Percentiles rank a stretch among this genome's conserved stretches.
These are phyloP conservation scores for Drosophila greeni DNA, from an alignment of 2,888 invertebrate species.

Conservation along the genomic window DNA sequence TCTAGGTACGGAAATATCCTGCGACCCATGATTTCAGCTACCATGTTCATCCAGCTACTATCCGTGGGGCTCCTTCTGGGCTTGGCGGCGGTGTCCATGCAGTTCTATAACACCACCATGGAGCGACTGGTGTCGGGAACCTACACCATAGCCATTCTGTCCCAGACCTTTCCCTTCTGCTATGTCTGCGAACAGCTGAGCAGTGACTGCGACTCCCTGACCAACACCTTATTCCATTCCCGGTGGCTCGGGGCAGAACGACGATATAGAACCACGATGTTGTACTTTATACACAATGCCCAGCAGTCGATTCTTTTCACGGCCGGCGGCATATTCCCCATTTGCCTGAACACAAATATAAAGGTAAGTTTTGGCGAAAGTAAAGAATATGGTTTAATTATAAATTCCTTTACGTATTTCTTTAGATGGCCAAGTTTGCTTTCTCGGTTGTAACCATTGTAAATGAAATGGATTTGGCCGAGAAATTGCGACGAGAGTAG, in stretches of 20 bases:
- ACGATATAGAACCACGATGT: constrained; percentile 44
- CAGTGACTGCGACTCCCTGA: constrained; percentile 46
- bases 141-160: constrained; percentile 21
- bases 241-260: constrained; percentile 52
- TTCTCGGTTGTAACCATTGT: constrained; percentile 67
- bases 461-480: constrained; percentile 60
- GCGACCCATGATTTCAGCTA: constrained; percentile 30
- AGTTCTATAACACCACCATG: constrained; percentile 34
- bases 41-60: constrained; percentile 52
- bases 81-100: constrained; percentile 39
- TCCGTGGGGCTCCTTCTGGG: constrained; percentile 55
- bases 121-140: constrained; percentile 17
- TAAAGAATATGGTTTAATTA: neutral
- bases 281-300: constrained; percentile 55
- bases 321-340: constrained; percentile 59
- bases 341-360: constrained; percentile 59
- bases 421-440: constrained; percentile 67
- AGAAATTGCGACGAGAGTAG: constrained; percentile 22
- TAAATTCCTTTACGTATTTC: neutral
- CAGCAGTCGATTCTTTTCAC: constrained; percentile 55
- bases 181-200: constrained; percentile 50
- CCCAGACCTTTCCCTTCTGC: constrained; percentile 62
- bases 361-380: constrained; percentile 40
- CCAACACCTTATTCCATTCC: constrained; percentile 55
- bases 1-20: constrained; percentile 28